These are phyloP conservation scores for Percina caprodes DNA, from an alignment of 2,113 vertebrate species.

Conservation along the genomic window DNA sequence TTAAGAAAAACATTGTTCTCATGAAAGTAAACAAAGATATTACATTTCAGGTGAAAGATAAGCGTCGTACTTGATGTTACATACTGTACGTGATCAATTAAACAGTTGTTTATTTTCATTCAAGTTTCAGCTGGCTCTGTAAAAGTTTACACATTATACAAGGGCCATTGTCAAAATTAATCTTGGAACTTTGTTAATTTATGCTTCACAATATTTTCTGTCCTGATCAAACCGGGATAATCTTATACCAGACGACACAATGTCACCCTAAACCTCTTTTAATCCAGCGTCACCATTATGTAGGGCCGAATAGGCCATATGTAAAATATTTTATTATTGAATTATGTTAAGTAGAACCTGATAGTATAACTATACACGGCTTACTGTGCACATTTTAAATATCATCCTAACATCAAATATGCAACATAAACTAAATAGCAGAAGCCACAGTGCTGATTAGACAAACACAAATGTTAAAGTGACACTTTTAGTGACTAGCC, in stretches of 20 bases:
- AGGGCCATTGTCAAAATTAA: background rate
- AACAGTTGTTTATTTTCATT: slow-evolving; percentile 8
- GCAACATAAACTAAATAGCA: background rate
- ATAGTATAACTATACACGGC: background rate
- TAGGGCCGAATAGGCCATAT: background rate
- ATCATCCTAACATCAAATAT: background rate
- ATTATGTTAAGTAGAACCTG: background rate
- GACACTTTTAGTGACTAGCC: background rate
- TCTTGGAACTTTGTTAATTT: background rate
- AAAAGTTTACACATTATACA: background rate
- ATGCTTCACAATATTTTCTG: background rate
- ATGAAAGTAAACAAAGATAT: background rate
- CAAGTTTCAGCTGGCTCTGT: background rate
- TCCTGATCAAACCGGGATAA: background rate
- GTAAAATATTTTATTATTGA: background rate
- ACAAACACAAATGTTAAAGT: background rate
- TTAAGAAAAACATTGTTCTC: background rate
- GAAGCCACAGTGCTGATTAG: background rate
- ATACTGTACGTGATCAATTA: background rate
- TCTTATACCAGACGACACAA: background rate
- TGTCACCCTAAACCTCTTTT: background rate
- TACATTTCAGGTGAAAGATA: background rate
- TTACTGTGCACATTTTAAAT: background rate
- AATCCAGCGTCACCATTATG: background rate
- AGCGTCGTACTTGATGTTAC: background rate